Evolutionary conservation across 1,140 invertebrate genomes (phyloP), one percentile per base, ranked within the genome.

Genomic region (Rhyzopertha dominica): DNA sequence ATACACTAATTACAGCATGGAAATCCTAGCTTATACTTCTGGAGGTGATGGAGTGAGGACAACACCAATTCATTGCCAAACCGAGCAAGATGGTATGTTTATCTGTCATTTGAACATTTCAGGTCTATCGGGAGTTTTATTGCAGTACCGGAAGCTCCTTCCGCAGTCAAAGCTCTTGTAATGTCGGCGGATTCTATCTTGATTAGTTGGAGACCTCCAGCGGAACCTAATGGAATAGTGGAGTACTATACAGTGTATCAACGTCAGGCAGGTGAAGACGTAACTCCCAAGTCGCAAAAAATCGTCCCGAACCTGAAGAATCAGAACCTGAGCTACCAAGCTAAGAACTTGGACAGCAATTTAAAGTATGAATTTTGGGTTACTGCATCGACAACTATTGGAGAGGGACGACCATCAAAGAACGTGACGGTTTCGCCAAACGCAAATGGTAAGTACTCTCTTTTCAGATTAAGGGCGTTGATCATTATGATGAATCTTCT

Each of bases 1-100:
- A 66, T 97, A 85, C 66, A 97, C 93, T 1, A 97, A 98, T 71
- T 98, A 97, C 70, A 95, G 89, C 38, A 92, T 98, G 79, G 89
- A 95, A 76, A 90, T 97, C 23, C 69, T 96, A 48, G 92, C 93
- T 29, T 95, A 84, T 58, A 97, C 93, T 18, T 87, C 89, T 32
- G 93, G 91, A 45, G 95, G 95, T n/a, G 93, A 96, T 65, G 95
- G 94, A 43, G 90, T 95, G 22, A 80, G 87, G 47, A 92, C 88
- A 59, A 77, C 80, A 14, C 85, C 92, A 4, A 89, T 96, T 56
- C 90, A 92, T 69, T 93, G 92, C 60, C 87, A 90, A 68, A 97
- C 94, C 31, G 89, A 94, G 74, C 90, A 96, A 72, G 93, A 95
- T 69, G 89, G 92, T 94, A 73, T 69, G 66, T 59, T 47, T 25